phyloP scores from a whole-genome alignment of 1,140 invertebrate species.

The Hyles euphorbiae region DNA sequence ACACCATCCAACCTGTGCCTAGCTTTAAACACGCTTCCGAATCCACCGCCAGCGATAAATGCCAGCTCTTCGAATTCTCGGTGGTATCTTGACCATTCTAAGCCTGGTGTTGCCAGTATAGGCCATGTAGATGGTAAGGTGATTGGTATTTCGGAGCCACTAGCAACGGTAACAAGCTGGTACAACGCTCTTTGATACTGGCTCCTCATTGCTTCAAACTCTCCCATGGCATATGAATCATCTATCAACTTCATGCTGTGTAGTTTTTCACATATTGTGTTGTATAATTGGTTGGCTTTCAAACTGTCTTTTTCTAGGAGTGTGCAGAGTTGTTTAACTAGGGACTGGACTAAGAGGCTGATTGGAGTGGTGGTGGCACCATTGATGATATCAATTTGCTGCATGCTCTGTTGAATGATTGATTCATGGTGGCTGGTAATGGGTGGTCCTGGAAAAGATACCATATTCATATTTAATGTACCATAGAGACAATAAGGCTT shows the following conservation, averaged over 20 bases:
- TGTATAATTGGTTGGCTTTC: conserved; percentile 77
- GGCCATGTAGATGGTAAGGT: conserved; percentile 66
- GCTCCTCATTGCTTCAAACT: conserved; percentile 80
- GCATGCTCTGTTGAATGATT: conserved; percentile 45
- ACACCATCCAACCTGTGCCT: conserved; percentile 84
- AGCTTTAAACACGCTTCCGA: conserved; percentile 79
- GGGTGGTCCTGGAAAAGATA: conserved; percentile 45
- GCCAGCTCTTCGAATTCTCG: conserved; percentile 84
- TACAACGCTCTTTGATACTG: conserved; percentile 80
- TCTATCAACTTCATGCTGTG: conserved; percentile 81
- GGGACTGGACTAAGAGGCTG: conserved; percentile 79
- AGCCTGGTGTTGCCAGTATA: conserved; percentile 51
- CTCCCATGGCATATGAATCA: conserved; percentile 78
- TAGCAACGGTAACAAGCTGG: conserved; percentile 77
- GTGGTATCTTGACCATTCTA: conserved; percentile 81
- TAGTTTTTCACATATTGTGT: conserved; percentile 79
- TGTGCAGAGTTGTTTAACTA: conserved; percentile 79
- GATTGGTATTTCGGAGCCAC: conserved; percentile 70
- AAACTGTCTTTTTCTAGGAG: conserved; percentile 77
- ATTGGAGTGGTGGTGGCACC: conserved; percentile 69
- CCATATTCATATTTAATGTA: conserved; percentile 4
- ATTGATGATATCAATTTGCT: conserved; percentile 56
- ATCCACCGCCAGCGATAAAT: conserved; percentile 86
- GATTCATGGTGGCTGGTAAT: conserved; percentile 48
- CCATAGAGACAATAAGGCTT: conserved; percentile 4